phyloP scores from a whole-genome alignment of 1,140 invertebrate species.

The Hermatobates lingyangjiaoensis region DNA sequence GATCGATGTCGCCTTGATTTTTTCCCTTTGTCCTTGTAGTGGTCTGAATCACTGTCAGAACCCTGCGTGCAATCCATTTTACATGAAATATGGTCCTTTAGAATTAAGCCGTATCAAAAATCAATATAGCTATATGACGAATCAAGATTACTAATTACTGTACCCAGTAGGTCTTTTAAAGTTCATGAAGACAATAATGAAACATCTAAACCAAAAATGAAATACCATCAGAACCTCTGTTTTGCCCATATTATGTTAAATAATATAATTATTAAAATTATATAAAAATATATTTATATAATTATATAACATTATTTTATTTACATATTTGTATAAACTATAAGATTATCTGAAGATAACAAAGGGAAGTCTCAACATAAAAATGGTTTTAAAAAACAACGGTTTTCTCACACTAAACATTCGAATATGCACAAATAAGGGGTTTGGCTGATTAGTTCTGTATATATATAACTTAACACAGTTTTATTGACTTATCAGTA shows the following conservation, averaged over 20 bases:
- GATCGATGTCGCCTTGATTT: slow-evolving; percentile 28
- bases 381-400: too few species aligned
- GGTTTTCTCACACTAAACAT: too few species aligned
- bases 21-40: slow-evolving; percentile 29
- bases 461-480: too few species aligned
- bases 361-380: too few species aligned
- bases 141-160: not conserved
- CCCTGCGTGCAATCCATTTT: slow-evolving; percentile 17
- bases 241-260: not conserved
- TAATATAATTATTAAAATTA: not conserved
- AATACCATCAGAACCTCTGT: not conserved
- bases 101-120: not conserved
- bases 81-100: not conserved
- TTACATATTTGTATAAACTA: not conserved
- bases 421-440: too few species aligned
- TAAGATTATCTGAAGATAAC: slow-evolving; percentile 9
- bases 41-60: slow-evolving; percentile 28
- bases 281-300: not conserved
- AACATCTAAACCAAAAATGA: not conserved
- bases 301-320: not conserved
- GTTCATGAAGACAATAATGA: not conserved
- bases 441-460: too few species aligned
- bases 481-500: too few species aligned
- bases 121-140: not conserved
- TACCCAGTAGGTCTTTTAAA: not conserved